These are phyloP conservation scores for Uromys caudimaculatus DNA, from an alignment of 2,797 vertebrate genomes.

Conservation along the genomic window DNA sequence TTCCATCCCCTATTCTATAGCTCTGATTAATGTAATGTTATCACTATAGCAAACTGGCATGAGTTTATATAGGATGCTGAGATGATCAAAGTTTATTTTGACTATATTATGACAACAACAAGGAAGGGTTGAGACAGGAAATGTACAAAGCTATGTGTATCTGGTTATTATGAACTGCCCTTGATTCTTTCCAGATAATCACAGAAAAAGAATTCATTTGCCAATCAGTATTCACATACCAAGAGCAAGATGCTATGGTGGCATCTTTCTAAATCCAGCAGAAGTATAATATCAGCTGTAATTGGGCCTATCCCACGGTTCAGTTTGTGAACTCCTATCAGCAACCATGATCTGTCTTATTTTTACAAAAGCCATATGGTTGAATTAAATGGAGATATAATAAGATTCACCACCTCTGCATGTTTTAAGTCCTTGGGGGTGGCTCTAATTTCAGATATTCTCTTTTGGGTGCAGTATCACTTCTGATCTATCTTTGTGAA, in stretches of 20 bases:
- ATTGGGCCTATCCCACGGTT: background rate
- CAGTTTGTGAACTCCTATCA: slow-evolving; percentile 38
- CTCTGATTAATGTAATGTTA: background rate
- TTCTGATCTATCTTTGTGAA: slow-evolving; percentile 24
- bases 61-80: background rate
- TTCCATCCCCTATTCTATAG: background rate
- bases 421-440: slow-evolving; percentile 39
- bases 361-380: slow-evolving; percentile 53
- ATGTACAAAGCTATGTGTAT: background rate
- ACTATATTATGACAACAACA: background rate
- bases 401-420: slow-evolving; percentile 31
- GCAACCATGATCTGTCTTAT: slow-evolving; percentile 22
- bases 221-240: background rate
- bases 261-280: slow-evolving; percentile 32
- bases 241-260: background rate
- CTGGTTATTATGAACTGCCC: background rate
- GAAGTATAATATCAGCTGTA: slow-evolving; percentile 23
- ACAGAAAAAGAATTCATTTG: slow-evolving; percentile 8
- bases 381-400: slow-evolving; percentile 39
- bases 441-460: slow-evolving; percentile 33
- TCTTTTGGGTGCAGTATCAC: background rate
- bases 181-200: background rate
- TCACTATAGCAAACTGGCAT: background rate
- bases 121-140: background rate
- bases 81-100: background rate